These are phyloP conservation scores for Adelges cooleyi DNA, from an alignment of 1,140 invertebrate genomes.

Conservation along the genomic window DNA sequence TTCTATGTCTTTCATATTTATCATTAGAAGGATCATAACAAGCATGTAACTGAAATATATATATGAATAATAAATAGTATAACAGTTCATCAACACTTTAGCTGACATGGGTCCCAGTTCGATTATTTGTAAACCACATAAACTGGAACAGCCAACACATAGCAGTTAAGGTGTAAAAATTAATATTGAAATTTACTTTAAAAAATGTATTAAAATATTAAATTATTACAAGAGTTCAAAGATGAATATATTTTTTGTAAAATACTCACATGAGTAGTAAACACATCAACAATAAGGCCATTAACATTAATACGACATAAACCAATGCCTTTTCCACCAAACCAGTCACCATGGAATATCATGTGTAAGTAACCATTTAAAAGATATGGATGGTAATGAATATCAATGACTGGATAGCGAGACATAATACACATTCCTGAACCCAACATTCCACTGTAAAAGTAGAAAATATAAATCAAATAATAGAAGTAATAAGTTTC, in stretches of 20 bases:
- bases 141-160: too few relatives aligned
- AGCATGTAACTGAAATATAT: constrained; percentile 69
- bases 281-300: constrained; percentile 66
- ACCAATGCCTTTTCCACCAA: constrained; percentile 91
- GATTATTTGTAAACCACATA: too few relatives aligned
- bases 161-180: too few relatives aligned
- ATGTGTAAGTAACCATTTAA: constrained; percentile 96
- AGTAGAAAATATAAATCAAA: background rate
- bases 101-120: too few relatives aligned
- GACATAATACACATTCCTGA: constrained; percentile 88
- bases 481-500: too few relatives aligned
- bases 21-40: constrained; percentile 77
- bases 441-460: constrained; percentile 73
- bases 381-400: constrained; percentile 81
- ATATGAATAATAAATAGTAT: constrained; percentile 29
- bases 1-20: constrained; percentile 78
- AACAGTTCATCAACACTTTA: constrained; percentile 10
- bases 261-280: constrained; percentile 87
- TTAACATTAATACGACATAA: constrained; percentile 62
- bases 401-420: constrained; percentile 71
- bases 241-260: too few relatives aligned
- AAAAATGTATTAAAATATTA: too few relatives aligned
- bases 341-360: constrained; percentile 95
- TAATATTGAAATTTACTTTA: too few relatives aligned
- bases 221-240: too few relatives aligned